Conservation (phyloP, 2,797 vertebrate species). For the Alca torda region DNA sequence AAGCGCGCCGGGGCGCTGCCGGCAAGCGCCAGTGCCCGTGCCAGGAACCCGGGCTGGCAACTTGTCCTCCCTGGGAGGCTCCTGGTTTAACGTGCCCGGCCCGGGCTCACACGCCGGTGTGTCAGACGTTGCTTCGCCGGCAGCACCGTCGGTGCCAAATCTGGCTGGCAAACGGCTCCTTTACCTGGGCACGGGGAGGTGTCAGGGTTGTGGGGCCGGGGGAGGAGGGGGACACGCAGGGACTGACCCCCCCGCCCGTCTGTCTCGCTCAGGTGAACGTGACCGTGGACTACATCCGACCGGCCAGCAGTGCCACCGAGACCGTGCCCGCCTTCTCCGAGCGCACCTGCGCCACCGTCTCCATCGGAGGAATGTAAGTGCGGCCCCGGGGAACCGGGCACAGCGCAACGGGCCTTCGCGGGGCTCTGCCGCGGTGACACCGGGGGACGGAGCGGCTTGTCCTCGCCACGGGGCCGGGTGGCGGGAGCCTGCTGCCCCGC, state of each 20-base stretch:
- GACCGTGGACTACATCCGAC: conserved; percentile 95
- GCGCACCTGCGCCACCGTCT: conserved; percentile 94
- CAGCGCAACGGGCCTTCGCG: no score
- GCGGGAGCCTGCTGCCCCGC: background rate
- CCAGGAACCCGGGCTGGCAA: no score
- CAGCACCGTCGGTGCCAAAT: no score
- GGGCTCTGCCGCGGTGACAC: background rate
- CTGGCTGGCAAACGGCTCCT: no score
- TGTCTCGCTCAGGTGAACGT: conserved; percentile 88
- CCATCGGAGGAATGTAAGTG: conserved; percentile 97
- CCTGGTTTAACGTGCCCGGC: no score
- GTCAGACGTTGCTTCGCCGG: no score
- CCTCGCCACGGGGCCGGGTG: accelerated
- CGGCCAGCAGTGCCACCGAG: conserved; percentile 86
- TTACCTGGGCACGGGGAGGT: no score
- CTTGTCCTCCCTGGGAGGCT: no score
- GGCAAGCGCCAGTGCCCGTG: no score
- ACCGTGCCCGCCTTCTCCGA: conserved; percentile 90
- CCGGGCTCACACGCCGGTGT: no score
- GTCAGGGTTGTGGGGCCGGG: background rate
- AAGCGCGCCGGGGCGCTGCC: no score
- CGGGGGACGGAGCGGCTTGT: background rate
- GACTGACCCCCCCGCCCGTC: background rate
- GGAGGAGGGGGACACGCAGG: accelerated
- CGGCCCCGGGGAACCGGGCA: no score